Evolutionary conservation across 2,888 invertebrate genomes (phyloP).

Genomic region (Cephonodes hylas): DNA sequence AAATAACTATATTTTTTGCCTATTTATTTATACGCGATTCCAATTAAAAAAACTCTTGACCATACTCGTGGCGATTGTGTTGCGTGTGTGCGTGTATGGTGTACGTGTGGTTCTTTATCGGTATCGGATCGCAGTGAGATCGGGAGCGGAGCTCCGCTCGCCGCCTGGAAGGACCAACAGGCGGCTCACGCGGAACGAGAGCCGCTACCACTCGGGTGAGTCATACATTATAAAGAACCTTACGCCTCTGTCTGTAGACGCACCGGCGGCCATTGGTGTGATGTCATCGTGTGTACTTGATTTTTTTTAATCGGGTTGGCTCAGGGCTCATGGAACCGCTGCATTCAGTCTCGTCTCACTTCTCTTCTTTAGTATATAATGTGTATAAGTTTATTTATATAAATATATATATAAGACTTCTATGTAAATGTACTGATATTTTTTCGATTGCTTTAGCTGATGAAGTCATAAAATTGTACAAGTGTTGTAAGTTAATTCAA

Average conservation of each 20-base stretch:
- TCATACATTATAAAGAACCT: constrained; percentile 53
- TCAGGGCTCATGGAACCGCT: constrained; percentile 25
- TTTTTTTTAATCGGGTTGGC: constrained; percentile 30
- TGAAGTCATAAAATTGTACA: constrained; percentile 11
- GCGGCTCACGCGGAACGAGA: constrained; percentile 95
- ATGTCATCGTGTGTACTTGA: constrained; percentile 26
- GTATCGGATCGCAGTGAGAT: constrained; percentile 80
- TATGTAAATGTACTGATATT: neutral
- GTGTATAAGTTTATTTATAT: neutral
- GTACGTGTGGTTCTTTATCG: constrained; percentile 76
- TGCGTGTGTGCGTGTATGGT: constrained; percentile 51
- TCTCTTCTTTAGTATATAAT: constrained; percentile 1
- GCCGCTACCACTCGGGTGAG: constrained; percentile 97
- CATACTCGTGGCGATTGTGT: constrained; percentile 34
- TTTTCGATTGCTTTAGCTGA: neutral
- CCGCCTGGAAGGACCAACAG: constrained; percentile 90
- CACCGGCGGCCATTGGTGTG: constrained; percentile 42
- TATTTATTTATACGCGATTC: constrained; percentile 23
- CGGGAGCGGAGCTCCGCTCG: constrained; percentile 75
- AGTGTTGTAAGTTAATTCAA: constrained; percentile 16
- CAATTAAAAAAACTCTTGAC: constrained; percentile 21
- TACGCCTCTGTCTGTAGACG: constrained; percentile 37
- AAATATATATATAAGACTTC: neutral
- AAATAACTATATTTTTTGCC: neutral
- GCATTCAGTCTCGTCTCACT: constrained; percentile 25